These are phyloP conservation scores for Coleophora deauratella DNA, from an alignment of 2,888 invertebrate species.

Conservation along the genomic window DNA sequence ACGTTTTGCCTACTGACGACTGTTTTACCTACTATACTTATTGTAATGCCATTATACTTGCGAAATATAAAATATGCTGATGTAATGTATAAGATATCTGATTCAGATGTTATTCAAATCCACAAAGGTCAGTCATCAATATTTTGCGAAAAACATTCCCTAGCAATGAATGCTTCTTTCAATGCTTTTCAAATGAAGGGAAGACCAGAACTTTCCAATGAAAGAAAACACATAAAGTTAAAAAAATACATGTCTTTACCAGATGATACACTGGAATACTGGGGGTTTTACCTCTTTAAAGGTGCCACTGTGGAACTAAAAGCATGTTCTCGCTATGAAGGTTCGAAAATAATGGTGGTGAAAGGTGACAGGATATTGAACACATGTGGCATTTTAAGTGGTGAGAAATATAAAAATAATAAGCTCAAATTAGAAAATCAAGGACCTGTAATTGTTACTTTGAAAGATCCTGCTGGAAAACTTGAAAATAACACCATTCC, in stretches of 20 bases:
- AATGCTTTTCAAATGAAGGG: conserved; percentile 84
- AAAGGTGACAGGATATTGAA: conserved; percentile 84
- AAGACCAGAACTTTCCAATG: conserved; percentile 79
- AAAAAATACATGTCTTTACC: conserved; percentile 88
- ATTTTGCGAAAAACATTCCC: conserved; percentile 85
- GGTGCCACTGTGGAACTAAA: conserved; percentile 85
- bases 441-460: conserved; percentile 66
- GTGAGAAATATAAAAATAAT: conserved; percentile 77
- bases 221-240: conserved; percentile 82
- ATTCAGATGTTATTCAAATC: conserved; percentile 89
- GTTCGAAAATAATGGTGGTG: conserved; percentile 86
- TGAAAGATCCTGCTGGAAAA: conserved; percentile 44
- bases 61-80: conserved; percentile 84
- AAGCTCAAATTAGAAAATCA: conserved; percentile 75
- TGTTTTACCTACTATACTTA: conserved; percentile 81
- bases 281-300: conserved; percentile 88
- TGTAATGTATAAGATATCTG: conserved; percentile 84
- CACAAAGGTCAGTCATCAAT: conserved; percentile 87
- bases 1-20: conserved; percentile 85
- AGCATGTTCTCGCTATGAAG: conserved; percentile 85
- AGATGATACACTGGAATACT: conserved; percentile 90
- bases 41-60: conserved; percentile 85
- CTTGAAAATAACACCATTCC: conserved; percentile 15
- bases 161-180: conserved; percentile 82
- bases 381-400: conserved; percentile 85